A percentile compares a stretch with the other conserved stretches of the same genome.
Conservation (phyloP, 2,113 vertebrate species). For the Promerops cafer region DNA sequence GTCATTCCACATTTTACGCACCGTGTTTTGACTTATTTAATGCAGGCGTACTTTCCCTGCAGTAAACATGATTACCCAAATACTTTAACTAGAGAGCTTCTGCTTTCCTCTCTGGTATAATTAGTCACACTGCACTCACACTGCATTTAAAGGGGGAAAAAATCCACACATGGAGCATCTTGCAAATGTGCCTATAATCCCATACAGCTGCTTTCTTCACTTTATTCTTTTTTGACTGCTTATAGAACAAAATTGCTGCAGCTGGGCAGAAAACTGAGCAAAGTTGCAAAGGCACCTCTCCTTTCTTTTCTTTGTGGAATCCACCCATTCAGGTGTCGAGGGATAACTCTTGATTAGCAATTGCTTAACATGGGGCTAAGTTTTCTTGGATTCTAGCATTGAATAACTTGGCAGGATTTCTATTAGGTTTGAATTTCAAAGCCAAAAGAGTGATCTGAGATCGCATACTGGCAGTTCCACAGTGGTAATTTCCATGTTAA, state of each 20-base stretch:
- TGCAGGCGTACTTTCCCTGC: constrained; percentile 72
- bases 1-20: constrained; percentile 69
- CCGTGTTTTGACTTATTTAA: constrained; percentile 83
- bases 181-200: constrained; percentile 68
- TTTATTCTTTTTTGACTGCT: constrained; percentile 63
- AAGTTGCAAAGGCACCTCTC: constrained; percentile 47
- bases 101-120: constrained; percentile 73
- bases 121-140: constrained; percentile 76
- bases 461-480: constrained; percentile 70
- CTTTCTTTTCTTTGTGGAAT: constrained; percentile 46
- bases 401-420: constrained; percentile 70
- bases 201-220: constrained; percentile 69
- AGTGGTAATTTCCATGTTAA: constrained; percentile 73
- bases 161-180: constrained; percentile 65
- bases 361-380: constrained; percentile 54
- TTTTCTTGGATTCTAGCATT: constrained; percentile 66
- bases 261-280: constrained; percentile 57
- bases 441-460: constrained; percentile 74
- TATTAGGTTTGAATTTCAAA: constrained; percentile 72
- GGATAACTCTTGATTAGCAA: constrained; percentile 54
- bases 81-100: constrained; percentile 76
- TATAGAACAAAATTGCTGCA: constrained; percentile 49
- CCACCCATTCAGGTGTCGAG: constrained; percentile 53
- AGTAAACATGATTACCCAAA: constrained; percentile 81
- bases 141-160: constrained; percentile 55